Percentiles rank a stretch among this genome's conserved stretches.
Evolutionary conservation across 2,888 invertebrate genomes (phyloP).

Genomic region (Trachelus tabidus): DNA sequence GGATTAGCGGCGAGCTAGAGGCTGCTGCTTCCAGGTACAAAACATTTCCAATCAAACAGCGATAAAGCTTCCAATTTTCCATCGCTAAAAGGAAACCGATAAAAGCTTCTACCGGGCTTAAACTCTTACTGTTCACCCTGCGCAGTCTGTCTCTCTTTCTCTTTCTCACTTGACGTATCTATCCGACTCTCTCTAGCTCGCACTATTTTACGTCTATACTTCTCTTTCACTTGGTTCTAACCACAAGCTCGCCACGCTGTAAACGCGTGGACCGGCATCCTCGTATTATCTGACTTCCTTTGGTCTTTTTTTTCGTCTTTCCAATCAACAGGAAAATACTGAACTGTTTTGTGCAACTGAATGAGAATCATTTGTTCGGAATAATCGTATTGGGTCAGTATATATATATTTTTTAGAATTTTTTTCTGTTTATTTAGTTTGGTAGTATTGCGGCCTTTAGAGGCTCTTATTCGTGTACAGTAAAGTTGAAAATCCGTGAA

Average conservation of each 20-base stretch:
- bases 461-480: background rate
- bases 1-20: constrained; percentile 13
- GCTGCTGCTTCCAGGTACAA: constrained; percentile 24
- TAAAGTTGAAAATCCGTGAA: background rate
- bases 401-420: background rate
- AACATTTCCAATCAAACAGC: constrained; percentile 49
- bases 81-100: constrained; percentile 34
- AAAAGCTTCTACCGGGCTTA: constrained; percentile 25
- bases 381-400: background rate
- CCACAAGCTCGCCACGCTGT: background rate
- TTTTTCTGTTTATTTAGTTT: background rate
- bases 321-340: background rate
- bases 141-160: constrained; percentile 22
- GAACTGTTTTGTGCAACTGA: background rate
- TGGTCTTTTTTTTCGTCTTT: background rate
- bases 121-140: constrained; percentile 21
- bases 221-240: background rate
- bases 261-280: background rate
- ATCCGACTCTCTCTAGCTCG: background rate
- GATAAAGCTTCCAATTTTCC: constrained; percentile 53
- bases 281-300: background rate
- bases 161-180: constrained; percentile 1
- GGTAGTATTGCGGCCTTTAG: background rate
- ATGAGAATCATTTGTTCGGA: background rate
- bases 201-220: constrained; percentile 14